These are phyloP conservation scores for Otolemur crassicaudatus DNA, from an alignment of 2,797 vertebrate genomes.

Conservation along the genomic window DNA sequence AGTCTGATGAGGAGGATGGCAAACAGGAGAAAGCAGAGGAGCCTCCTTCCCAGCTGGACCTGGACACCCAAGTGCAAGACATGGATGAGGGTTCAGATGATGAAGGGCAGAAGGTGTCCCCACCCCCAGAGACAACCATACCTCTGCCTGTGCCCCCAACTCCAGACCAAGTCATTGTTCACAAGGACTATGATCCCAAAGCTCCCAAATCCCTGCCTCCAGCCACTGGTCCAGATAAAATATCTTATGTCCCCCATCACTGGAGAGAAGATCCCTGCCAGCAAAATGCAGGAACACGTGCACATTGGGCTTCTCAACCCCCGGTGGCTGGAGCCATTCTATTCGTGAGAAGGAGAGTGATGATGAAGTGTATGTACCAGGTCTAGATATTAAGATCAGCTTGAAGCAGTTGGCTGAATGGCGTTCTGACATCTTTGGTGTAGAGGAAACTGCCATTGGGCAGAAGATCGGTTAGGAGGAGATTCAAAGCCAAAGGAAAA, in stretches of 20 bases:
- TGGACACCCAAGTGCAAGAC: constrained; percentile 98
- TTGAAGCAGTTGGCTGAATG: constrained; percentile 98
- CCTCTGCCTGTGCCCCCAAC: constrained; percentile 98
- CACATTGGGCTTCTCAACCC: constrained; percentile 98
- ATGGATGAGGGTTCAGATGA: constrained; percentile 99
- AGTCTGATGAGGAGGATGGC: constrained; percentile 98
- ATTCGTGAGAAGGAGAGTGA: constrained; percentile 98
- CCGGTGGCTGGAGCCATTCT: constrained; percentile 97
- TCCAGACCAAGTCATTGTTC: constrained; percentile 98
- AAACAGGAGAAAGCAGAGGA: constrained; percentile 90
- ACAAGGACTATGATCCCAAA: constrained; percentile 99
- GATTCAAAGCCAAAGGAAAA: constrained; percentile 99
- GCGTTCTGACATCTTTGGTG: constrained; percentile 99
- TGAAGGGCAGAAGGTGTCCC: constrained; percentile 95
- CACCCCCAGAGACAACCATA: constrained; percentile 97
- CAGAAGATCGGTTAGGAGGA: constrained; percentile 99
- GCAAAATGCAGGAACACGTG: constrained; percentile 99
- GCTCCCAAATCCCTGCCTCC: constrained; percentile 93
- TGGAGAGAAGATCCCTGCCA: constrained; percentile 98
- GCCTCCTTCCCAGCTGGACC: constrained; percentile 93
- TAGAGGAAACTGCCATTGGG: constrained; percentile 98
- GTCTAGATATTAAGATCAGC: constrained; percentile 98
- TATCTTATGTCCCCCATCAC: constrained; percentile 99
- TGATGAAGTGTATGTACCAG: constrained; percentile 98
- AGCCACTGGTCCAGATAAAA: constrained; percentile 90